Percentiles rank a stretch among this genome's conserved stretches.
These are phyloP conservation scores for Fringilla coelebs DNA, from an alignment of 2,797 vertebrate species.

Conservation along the genomic window DNA sequence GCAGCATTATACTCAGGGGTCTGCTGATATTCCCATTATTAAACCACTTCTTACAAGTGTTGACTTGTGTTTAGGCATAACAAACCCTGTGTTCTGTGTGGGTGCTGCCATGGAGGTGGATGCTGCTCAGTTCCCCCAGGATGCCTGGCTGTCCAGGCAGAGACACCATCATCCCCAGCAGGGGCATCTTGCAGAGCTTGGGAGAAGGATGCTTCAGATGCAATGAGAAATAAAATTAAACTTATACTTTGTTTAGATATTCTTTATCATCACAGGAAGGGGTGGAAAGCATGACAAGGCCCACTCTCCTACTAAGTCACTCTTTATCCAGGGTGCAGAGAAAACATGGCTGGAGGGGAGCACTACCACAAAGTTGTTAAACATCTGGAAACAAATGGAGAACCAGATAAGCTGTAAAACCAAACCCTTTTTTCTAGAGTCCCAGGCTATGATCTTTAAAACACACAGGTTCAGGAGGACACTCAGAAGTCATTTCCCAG, in stretches of 20 bases:
- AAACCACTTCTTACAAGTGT: not conserved
- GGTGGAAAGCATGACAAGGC: not conserved
- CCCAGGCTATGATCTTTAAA: not conserved
- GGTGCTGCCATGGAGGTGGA: not conserved
- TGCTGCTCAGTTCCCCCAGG: not conserved
- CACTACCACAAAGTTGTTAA: not conserved
- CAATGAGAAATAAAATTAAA: not conserved
- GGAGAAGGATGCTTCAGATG: not conserved
- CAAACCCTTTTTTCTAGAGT: not conserved
- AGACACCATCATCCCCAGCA: not conserved
- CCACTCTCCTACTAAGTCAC: not conserved
- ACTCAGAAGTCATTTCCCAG: not conserved
- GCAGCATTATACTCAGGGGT: not conserved
- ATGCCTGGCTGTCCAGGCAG: not conserved
- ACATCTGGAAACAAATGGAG: not conserved
- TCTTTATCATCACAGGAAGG: not conserved
- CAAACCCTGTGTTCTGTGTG: not conserved
- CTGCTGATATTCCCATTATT: slow-evolving; percentile 2
- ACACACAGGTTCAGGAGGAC: not conserved
- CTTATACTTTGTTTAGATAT: not conserved
- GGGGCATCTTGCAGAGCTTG: not conserved
- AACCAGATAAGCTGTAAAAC: not conserved
- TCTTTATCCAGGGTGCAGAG: not conserved
- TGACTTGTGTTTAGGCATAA: not conserved
- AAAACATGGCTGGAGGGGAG: not conserved